Percentiles rank a stretch among this genome's conserved stretches.
These are phyloP conservation scores for Peucedramus taeniatus DNA, from an alignment of 2,113 vertebrate species.

Conservation along the genomic window DNA sequence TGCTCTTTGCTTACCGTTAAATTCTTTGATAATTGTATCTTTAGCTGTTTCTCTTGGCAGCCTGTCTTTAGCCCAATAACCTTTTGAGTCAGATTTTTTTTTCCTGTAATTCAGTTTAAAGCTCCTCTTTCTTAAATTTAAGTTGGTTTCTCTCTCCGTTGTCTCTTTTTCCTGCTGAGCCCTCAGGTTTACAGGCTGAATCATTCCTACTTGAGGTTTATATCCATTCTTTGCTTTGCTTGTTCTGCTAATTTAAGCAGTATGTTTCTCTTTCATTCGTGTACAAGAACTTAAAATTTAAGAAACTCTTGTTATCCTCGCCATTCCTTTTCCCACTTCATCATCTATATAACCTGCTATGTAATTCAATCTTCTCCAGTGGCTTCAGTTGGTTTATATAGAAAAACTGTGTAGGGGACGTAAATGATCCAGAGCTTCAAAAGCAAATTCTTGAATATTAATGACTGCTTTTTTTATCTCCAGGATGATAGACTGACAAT, in stretches of 20 bases:
- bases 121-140: neutral
- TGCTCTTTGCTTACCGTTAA: neutral
- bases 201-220: neutral
- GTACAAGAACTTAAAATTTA: neutral
- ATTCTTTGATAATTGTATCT: neutral
- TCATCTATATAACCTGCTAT: neutral
- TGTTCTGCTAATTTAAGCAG: slow-evolving; percentile 11
- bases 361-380: neutral
- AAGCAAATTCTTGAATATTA: neutral
- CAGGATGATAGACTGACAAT: neutral
- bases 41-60: slow-evolving; percentile 5
- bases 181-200: neutral
- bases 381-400: neutral
- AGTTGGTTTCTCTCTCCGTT: neutral
- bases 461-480: neutral
- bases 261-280: neutral
- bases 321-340: neutral
- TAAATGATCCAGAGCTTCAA: neutral
- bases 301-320: neutral
- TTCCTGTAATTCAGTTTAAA: neutral
- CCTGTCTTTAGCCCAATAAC: neutral
- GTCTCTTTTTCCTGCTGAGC: neutral
- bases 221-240: neutral
- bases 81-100: neutral
- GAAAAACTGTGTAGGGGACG: neutral